Base-by-base conservation (phyloP, 2,888 invertebrate species). In the Lypha dubia region DNA sequence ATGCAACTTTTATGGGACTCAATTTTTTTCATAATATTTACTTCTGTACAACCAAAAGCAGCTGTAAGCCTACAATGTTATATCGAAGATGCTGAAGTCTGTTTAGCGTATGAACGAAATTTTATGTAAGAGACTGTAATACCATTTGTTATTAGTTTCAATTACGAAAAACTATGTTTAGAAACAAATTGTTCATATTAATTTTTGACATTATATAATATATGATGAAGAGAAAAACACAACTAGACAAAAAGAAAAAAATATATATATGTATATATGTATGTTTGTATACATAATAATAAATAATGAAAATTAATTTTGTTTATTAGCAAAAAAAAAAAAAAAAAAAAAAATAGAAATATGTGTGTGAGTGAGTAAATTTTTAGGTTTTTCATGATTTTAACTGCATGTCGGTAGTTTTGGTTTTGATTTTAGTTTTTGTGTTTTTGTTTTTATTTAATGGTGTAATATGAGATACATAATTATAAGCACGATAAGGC, bases 401-500 rank as follows among this genome's bases (percentile, higher is more conserved):
- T 46, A 77, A 60, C 58, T 71, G 44, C 67, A 49, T 68, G 67
- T 51, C 68, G 49, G 22, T 24, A 22, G 56, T 49, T 71, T 63
- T n/a, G n/a, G n/a, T n/a, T n/a, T n/a, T n/a, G n/a, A n/a, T n/a
- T n/a, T n/a, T n/a, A n/a, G n/a, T n/a, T n/a, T n/a, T n/a, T n/a
- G n/a, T n/a, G n/a, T n/a, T n/a, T n/a, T n/a, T 41, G 24, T 20
- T 51, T 53, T 63, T 70, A 28, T 20, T 24, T 49, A 56, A 46
- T 71, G 62, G 56, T 63, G 75, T 82, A 82, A 82, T 71, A 71
- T 82, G 70, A 82, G 81, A 70, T 70, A 63, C 75, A 82, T 82
- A 82, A 82, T 82, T 82, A 82, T 76, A 76, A 82, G 63, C 75
- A 82, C 70, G 70, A 75, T 70, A 68, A 44, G 51, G 22, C n/a